phyloP scores from a whole-genome alignment of 2,888 invertebrate genomes.

The Scaptomyza cyrtandrae region DNA sequence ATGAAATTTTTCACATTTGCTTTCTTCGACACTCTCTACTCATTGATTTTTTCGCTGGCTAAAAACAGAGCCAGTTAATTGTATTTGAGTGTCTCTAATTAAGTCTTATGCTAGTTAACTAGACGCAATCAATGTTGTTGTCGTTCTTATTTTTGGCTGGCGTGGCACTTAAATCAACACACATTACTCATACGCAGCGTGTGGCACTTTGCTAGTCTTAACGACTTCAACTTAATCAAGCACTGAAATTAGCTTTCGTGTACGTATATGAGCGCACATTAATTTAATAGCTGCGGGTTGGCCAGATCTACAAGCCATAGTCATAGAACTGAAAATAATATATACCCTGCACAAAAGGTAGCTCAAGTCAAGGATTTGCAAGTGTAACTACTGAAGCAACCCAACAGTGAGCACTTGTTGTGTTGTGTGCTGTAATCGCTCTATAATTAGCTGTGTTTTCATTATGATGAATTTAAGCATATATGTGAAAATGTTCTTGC shows the following conservation, averaged over 20 bases:
- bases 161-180: constrained; percentile 58
- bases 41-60: background rate
- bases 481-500: background rate
- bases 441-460: constrained; percentile 44
- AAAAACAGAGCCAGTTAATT: background rate
- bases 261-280: constrained; percentile 75
- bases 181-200: constrained; percentile 78
- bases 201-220: constrained; percentile 70
- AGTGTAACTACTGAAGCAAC: constrained; percentile 1
- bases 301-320: constrained; percentile 18
- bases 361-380: constrained; percentile 17
- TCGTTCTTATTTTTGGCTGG: background rate
- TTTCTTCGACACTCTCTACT: background rate
- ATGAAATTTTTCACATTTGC: no score
- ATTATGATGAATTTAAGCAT: constrained; percentile 5
- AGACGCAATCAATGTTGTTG: constrained; percentile 19
- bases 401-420: constrained; percentile 22
- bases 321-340: background rate
- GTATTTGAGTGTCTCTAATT: constrained; percentile 28
- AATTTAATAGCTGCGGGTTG: constrained; percentile 70
- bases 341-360: constrained; percentile 48
- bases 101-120: constrained; percentile 32
- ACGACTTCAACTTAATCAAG: constrained; percentile 77
- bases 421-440: constrained; percentile 24
- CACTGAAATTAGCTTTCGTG: constrained; percentile 77